Evolutionary conservation across 2,888 invertebrate genomes (phyloP).

Genomic region (Seladonia tumulorum): DNA sequence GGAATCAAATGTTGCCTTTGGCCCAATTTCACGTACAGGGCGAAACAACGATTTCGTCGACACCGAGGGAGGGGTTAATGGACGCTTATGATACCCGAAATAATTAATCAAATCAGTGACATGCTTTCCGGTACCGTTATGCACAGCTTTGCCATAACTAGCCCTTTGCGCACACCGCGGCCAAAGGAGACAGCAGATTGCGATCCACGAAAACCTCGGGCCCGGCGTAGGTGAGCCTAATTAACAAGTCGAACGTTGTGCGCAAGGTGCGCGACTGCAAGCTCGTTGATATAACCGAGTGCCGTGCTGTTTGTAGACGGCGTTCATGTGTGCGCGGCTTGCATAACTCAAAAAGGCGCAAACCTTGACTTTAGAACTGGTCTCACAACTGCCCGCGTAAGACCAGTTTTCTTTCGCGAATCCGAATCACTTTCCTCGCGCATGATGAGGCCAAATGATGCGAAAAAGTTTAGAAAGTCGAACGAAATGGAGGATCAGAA

Average conservation of each 20-base stretch:
- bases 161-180: background rate
- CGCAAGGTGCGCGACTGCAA: background rate
- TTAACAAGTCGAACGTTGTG: slow-evolving; percentile 14
- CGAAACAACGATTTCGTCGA: background rate
- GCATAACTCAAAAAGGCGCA: slow-evolving; percentile 41
- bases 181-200: background rate
- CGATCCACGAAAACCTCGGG: background rate
- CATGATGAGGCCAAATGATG: background rate
- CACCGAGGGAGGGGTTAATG: background rate
- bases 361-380: slow-evolving; percentile 46
- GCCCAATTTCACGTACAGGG: background rate
- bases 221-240: slow-evolving; percentile 5
- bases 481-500: background rate
- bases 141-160: background rate
- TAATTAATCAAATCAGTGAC: background rate
- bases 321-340: slow-evolving; percentile 1
- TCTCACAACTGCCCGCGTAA: background rate
- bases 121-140: background rate
- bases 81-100: background rate
- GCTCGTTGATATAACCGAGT: slow-evolving; percentile 18
- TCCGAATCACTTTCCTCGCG: slow-evolving; percentile 25
- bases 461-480: no score
- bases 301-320: background rate
- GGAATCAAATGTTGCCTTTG: background rate
- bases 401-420: background rate